These are phyloP conservation scores for Rana temporaria DNA, from an alignment of 2,113 vertebrate species.

Conservation along the genomic window DNA sequence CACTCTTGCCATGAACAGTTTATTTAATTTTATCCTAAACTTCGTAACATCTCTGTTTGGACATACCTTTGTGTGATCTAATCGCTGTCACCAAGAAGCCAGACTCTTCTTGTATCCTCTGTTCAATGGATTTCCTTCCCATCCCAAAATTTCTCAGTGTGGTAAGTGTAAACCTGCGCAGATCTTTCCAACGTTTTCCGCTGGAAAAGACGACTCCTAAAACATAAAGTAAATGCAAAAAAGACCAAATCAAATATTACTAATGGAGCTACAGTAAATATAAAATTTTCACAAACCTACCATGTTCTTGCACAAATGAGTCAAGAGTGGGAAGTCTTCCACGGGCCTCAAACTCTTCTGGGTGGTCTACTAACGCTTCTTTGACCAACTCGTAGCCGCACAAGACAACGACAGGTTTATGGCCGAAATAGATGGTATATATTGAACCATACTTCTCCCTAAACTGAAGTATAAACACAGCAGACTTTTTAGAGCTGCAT, in stretches of 20 bases:
- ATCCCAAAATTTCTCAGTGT: conserved; percentile 31
- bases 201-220: conserved; percentile 11
- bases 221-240: background rate
- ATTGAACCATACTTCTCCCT: conserved; percentile 30
- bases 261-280: background rate
- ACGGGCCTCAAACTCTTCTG: conserved; percentile 31
- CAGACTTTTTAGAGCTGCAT: too few relatives aligned
- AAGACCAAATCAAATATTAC: too few relatives aligned
- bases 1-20: too few relatives aligned
- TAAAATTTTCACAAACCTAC: background rate
- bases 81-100: conserved; percentile 3
- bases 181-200: conserved; percentile 12
- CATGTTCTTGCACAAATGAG: background rate
- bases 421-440: conserved; percentile 43
- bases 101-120: conserved; percentile 34
- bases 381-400: conserved; percentile 21
- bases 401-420: conserved; percentile 8
- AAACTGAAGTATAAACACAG: background rate
- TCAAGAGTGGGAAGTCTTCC: conserved; percentile 15
- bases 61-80: conserved; percentile 11
- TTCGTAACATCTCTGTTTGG: too few relatives aligned
- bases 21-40: too few relatives aligned
- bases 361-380: conserved; percentile 28
- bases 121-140: conserved; percentile 39
- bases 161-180: conserved; percentile 30